Evolutionary conservation across 2,113 vertebrate species (phyloP).

Genomic region (Otis tarda): DNA sequence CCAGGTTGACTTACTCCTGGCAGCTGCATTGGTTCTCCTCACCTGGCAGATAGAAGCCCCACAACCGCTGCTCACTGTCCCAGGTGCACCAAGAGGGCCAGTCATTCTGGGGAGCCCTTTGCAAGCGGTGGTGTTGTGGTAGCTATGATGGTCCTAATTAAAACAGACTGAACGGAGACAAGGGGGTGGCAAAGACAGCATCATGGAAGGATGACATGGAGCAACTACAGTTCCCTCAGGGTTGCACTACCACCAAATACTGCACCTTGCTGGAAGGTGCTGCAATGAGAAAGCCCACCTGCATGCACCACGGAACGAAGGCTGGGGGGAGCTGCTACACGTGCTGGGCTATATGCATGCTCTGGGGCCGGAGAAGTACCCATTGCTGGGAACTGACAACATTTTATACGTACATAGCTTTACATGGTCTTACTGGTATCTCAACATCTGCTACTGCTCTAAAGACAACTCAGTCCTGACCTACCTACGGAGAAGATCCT

Average conservation of each 20-base stretch:
- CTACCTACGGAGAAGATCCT: background rate
- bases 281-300: background rate
- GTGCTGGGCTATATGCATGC: background rate
- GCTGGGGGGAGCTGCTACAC: background rate
- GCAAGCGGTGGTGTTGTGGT: background rate
- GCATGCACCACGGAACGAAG: background rate
- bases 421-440: background rate
- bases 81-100: background rate
- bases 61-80: background rate
- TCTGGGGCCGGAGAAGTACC: background rate
- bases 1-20: background rate
- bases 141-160: background rate
- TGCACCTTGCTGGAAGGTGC: background rate
- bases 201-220: fast-evolving
- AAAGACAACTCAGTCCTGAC: background rate
- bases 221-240: background rate
- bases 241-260: background rate
- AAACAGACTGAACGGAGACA: background rate
- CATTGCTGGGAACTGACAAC: background rate
- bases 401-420: background rate
- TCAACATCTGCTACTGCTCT: background rate
- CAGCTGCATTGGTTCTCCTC: background rate
- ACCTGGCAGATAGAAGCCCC: background rate
- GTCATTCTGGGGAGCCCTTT: background rate
- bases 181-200: background rate